Evolutionary conservation across 2,797 vertebrate species (phyloP), one percentile per base, ranked within the genome.

Genomic region (Pempheris klunzingeri): DNA sequence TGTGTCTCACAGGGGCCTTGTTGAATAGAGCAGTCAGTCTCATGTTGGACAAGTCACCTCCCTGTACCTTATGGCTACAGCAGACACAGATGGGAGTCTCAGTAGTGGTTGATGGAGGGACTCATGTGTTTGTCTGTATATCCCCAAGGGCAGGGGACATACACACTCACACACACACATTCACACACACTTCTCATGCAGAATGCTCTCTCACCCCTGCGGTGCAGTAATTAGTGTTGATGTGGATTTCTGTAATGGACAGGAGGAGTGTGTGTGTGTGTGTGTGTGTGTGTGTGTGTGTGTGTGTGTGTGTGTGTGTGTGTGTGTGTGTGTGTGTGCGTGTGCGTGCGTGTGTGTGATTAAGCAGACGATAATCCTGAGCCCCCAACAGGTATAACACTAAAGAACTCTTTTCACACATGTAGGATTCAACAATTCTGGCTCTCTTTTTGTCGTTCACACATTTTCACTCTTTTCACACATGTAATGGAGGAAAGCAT

Each of bases 1-100:
- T 73, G 46, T 59, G 65, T 71, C 13, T 75, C 43, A 80, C 8
- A 5, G 62, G 22, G 47, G 26, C 38, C 60, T 71, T 49, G 49
- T 49, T 88, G 77, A 86, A 77, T 74, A 77, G 74, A 73, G 61
- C 83, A 87, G 74, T 74, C 55, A 57, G 59, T 76, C 79, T 66
- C 79, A 72, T 80, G 82, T 77, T 78, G 71, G 74, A 83, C 83
- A 77, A 81, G 59, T 84, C 73, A 77, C 83, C 81, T 82, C 75
- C 44, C 62, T 80, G 71, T 63, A 79, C 70, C 78, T 87, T 69
- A 77, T 77, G 66, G 70, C 69, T 67, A 41, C 55, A 78, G 61
- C 38, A 71, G 24, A 77, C 74, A 79, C 54, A 92, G 90, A 91
- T 91, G 89, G 86, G 76, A 81, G 28, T 74, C 83, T 84, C 66